Evolutionary conservation across 2,113 vertebrate species (phyloP).

Genomic region (Emberiza fucata): DNA sequence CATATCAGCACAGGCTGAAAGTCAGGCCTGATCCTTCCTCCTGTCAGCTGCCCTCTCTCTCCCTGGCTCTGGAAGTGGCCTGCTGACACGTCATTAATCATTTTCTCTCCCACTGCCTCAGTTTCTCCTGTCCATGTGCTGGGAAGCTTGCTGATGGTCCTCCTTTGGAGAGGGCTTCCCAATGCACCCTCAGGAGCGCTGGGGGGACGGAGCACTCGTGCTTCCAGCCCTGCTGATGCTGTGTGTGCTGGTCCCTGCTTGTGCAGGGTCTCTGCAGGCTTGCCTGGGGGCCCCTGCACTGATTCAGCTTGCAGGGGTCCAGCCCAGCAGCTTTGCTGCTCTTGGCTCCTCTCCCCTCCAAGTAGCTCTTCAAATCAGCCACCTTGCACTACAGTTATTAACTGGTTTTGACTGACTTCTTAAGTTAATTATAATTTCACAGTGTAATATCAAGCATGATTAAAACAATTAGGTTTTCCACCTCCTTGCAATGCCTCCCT

Average conservation of each 20-base stretch:
- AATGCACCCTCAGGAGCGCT: neutral
- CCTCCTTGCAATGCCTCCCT: neutral
- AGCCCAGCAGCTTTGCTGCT: neutral
- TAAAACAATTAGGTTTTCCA: slow-evolving; percentile 60
- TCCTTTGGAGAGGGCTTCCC: neutral
- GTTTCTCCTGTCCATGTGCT: neutral
- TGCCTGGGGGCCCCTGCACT: neutral
- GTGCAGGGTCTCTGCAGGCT: neutral
- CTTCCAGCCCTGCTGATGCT: neutral
- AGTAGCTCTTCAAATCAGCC: neutral
- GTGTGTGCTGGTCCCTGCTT: neutral
- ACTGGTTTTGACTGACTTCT: slow-evolving; percentile 63
- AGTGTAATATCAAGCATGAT: slow-evolving; percentile 63
- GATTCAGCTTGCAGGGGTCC: neutral
- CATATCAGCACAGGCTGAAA: neutral
- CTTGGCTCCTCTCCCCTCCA: neutral
- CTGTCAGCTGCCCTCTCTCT: neutral
- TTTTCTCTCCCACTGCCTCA: neutral
- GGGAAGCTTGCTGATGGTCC: neutral
- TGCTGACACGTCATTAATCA: neutral
- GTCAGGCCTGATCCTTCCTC: neutral
- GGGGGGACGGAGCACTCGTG: fast-evolving
- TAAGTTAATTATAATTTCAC: slow-evolving; percentile 65
- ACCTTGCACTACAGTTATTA: slow-evolving; percentile 30
- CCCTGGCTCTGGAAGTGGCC: neutral